Conservation (phyloP, 2,888 invertebrate species). For the Mesorhabditis sp. region DNA sequence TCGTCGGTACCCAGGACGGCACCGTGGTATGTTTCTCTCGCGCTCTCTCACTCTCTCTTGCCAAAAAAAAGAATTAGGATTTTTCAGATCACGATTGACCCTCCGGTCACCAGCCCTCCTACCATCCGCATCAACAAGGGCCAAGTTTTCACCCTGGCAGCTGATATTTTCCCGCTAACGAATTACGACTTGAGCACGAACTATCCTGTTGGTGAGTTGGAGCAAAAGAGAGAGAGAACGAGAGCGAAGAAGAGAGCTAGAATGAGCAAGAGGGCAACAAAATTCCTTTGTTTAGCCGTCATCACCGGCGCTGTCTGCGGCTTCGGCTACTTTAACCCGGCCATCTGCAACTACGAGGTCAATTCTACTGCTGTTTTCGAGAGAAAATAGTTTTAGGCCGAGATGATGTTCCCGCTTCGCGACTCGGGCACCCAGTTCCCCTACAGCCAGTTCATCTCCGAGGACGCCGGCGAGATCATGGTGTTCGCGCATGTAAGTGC, state of each 20-base stretch:
- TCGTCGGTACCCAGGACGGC: neutral
- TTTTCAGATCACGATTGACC: neutral
- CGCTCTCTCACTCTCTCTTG: neutral
- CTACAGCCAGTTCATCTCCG: constrained; percentile 1
- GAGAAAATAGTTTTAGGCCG: neutral
- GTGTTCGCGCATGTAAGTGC: neutral
- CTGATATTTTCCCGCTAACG: neutral
- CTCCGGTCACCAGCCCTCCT: neutral
- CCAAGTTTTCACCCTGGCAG: neutral
- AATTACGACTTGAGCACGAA: neutral
- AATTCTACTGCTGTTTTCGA: neutral
- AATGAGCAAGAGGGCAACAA: too few species aligned
- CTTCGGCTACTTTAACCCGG: neutral
- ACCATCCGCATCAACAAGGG: neutral
- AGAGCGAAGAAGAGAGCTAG: too few species aligned
- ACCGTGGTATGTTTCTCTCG: neutral
- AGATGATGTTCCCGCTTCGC: neutral
- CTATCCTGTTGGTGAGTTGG: neutral
- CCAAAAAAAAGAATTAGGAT: neutral
- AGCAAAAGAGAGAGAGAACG: neutral
- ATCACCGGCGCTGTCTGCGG: constrained; percentile 3
- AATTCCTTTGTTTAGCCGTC: neutral
- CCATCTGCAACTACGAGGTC: neutral
- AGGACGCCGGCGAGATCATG: constrained; percentile 2
- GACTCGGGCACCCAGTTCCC: neutral